Percentiles rank a stretch among this genome's conserved stretches.
These are phyloP conservation scores for Stenodema calcarata DNA, from an alignment of 2,888 invertebrate genomes.

Conservation along the genomic window DNA sequence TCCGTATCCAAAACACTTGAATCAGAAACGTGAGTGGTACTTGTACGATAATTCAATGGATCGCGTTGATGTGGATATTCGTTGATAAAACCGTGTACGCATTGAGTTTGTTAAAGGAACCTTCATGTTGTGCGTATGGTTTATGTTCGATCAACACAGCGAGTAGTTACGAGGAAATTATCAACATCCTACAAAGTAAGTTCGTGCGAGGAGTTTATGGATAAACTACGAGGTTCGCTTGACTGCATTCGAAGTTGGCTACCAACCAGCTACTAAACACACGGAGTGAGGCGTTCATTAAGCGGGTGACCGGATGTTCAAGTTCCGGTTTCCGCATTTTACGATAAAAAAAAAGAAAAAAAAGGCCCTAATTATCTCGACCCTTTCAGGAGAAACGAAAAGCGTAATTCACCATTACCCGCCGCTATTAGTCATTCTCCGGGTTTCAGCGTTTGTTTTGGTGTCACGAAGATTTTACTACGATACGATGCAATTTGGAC, in stretches of 20 bases:
- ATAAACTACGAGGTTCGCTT: background rate
- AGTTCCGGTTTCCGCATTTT: constrained; percentile 21
- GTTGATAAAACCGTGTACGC: too few species aligned
- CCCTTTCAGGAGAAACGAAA: background rate
- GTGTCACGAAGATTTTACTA: background rate
- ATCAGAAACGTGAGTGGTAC: too few species aligned
- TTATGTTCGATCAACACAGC: too few species aligned
- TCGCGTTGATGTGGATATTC: too few species aligned
- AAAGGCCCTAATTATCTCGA: constrained; percentile 19
- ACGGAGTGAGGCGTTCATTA: background rate
- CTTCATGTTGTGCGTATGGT: too few species aligned
- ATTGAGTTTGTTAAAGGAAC: too few species aligned
- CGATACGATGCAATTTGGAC: too few species aligned
- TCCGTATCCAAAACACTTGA: too few species aligned
- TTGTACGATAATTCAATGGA: too few species aligned
- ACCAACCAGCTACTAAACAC: background rate
- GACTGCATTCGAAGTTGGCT: background rate
- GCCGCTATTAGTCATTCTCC: background rate
- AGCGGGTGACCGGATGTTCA: background rate
- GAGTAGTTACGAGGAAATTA: background rate
- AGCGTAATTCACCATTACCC: background rate
- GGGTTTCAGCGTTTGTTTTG: background rate
- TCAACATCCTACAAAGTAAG: background rate
- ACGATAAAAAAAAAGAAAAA: background rate
- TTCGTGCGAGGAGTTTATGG: background rate